phyloP scores from a whole-genome alignment of 1,140 invertebrate species.

The Telenomus remus region DNA sequence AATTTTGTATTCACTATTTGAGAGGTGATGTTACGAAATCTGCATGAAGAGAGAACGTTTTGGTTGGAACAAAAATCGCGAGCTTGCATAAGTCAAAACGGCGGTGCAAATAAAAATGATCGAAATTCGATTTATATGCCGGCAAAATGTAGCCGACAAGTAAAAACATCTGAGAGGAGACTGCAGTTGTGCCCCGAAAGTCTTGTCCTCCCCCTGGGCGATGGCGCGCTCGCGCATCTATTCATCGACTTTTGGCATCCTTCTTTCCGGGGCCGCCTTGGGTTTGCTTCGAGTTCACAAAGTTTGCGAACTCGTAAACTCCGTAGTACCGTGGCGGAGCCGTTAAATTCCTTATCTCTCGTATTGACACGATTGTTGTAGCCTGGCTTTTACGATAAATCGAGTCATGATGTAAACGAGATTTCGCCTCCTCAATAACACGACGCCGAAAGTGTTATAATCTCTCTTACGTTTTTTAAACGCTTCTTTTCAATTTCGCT shows the following conservation, averaged over 20 bases:
- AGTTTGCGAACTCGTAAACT: constrained; percentile 54
- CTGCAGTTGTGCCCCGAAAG: constrained; percentile 31
- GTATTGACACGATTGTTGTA: constrained; percentile 53
- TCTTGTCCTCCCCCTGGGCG: neutral
- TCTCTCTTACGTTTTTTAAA: too few species aligned
- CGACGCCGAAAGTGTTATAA: constrained; percentile 4
- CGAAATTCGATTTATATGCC: constrained; percentile 46
- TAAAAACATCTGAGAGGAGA: constrained; percentile 37
- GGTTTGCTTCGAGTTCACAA: constrained; percentile 34
- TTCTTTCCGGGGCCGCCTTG: constrained; percentile 1
- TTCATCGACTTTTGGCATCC: neutral
- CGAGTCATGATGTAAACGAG: constrained; percentile 40
- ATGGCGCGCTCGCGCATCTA: neutral
- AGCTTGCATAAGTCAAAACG: constrained; percentile 26
- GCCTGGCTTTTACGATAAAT: constrained; percentile 54
- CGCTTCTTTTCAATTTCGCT: too few species aligned
- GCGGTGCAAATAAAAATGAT: constrained; percentile 41
- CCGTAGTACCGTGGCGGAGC: constrained; percentile 34
- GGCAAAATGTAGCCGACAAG: constrained; percentile 30
- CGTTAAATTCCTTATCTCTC: constrained; percentile 56
- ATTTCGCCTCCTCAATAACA: constrained; percentile 36
- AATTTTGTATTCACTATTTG: too few species aligned
- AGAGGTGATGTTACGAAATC: too few species aligned
- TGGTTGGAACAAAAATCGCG: constrained; percentile 20
- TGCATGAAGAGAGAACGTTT: too few species aligned